Conservation (phyloP, 2,113 vertebrate species). For the Sinosuthora webbiana region DNA sequence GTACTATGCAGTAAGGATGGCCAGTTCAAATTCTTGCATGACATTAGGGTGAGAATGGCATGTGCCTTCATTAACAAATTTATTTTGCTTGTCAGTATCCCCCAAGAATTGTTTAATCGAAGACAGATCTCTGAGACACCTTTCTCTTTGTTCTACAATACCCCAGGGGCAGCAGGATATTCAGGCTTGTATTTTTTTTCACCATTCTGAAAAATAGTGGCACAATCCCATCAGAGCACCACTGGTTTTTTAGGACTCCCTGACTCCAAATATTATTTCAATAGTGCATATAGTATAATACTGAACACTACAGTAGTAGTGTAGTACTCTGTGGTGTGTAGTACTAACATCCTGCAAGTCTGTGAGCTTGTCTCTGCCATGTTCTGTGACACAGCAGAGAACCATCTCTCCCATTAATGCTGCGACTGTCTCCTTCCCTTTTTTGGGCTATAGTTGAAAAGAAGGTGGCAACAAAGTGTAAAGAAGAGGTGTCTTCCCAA, state of each 20-base stretch:
- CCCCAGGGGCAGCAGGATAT: background rate
- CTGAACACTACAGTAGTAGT: background rate
- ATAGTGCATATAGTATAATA: background rate
- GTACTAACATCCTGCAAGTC: background rate
- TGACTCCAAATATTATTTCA: background rate
- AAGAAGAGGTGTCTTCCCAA: background rate
- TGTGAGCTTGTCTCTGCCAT: background rate
- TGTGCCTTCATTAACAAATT: background rate
- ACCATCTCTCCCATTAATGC: background rate
- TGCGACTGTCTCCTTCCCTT: background rate
- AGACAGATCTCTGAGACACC: background rate
- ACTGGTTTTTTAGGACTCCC: background rate
- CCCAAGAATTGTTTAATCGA: background rate
- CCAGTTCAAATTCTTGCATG: background rate
- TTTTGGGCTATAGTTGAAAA: background rate
- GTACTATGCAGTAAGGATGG: background rate
- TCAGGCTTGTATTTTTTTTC: background rate
- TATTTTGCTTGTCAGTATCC: background rate
- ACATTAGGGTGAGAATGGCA: background rate
- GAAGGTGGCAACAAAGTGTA: background rate
- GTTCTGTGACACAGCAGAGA: background rate
- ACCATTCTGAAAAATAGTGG: background rate
- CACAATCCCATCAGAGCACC: background rate
- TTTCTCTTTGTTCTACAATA: background rate
- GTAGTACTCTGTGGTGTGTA: background rate